These are phyloP conservation scores for Rhynchopsitta pachyrhyncha DNA, from an alignment of 2,113 vertebrate species.

Conservation along the genomic window DNA sequence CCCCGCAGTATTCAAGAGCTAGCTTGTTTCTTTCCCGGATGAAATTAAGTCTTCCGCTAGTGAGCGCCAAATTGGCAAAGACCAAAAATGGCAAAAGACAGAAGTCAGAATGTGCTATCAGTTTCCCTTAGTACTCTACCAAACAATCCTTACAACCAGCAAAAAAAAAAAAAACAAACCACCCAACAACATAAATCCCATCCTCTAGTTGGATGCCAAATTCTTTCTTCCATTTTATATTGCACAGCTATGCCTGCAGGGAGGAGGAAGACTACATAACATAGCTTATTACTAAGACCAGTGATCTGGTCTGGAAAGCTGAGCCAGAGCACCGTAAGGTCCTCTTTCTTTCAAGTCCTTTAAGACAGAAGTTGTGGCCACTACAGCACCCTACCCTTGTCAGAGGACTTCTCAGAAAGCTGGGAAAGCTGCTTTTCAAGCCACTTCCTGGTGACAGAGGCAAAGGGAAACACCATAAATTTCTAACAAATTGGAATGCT, in stretches of 20 bases:
- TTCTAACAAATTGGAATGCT: not conserved
- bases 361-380: not conserved
- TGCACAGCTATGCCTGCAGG: slow-evolving; percentile 24
- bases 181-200: not conserved
- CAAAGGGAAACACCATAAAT: not conserved
- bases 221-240: slow-evolving; percentile 4
- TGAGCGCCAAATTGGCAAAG: slow-evolving; percentile 22
- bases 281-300: not conserved
- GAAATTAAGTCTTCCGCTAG: slow-evolving; percentile 32
- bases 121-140: slow-evolving; percentile 19
- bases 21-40: slow-evolving; percentile 10
- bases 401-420: not conserved
- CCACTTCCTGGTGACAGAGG: not conserved
- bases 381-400: not conserved
- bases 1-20: not conserved
- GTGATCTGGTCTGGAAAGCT: not conserved
- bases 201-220: not conserved
- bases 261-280: not conserved
- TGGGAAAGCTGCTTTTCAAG: not conserved
- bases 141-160: not conserved
- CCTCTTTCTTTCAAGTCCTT: not conserved
- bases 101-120: not conserved
- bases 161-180: not conserved
- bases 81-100: not conserved
- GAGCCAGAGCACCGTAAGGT: not conserved